These are phyloP conservation scores for Malurus alboscapulatus DNA, from an alignment of 2,113 vertebrate species.

Conservation along the genomic window DNA sequence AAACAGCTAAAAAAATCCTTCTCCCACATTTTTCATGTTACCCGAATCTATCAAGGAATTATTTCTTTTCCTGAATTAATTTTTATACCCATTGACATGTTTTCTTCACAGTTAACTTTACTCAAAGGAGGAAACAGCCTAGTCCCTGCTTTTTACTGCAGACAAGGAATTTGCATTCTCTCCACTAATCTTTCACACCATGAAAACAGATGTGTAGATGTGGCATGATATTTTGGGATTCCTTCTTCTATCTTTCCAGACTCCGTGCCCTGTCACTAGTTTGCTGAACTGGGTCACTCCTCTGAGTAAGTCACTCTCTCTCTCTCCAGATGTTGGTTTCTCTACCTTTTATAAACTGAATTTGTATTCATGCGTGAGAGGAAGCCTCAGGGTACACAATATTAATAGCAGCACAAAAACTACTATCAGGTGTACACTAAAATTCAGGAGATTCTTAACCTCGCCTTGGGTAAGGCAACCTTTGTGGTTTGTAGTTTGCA, in stretches of 20 bases:
- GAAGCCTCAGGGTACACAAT: neutral
- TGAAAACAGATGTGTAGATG: neutral
- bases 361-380: neutral
- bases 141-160: neutral
- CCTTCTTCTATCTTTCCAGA: neutral
- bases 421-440: neutral
- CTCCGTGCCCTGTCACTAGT: neutral
- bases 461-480: neutral
- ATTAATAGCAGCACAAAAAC: neutral
- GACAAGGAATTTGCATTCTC: neutral
- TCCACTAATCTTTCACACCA: neutral
- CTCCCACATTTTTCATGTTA: neutral
- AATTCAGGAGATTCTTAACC: neutral
- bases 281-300: neutral
- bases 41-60: neutral
- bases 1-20: neutral
- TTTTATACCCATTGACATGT: neutral
- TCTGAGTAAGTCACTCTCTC: neutral
- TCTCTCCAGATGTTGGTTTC: neutral
- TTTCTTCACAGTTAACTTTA: neutral
- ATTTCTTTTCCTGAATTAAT: neutral
- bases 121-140: neutral
- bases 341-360: neutral
- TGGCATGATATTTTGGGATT: neutral
- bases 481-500: neutral